A percentile compares a stretch with the other conserved stretches of the same genome.
These are phyloP conservation scores for Acleris sparsana DNA, from an alignment of 2,888 invertebrate species.

Conservation along the genomic window DNA sequence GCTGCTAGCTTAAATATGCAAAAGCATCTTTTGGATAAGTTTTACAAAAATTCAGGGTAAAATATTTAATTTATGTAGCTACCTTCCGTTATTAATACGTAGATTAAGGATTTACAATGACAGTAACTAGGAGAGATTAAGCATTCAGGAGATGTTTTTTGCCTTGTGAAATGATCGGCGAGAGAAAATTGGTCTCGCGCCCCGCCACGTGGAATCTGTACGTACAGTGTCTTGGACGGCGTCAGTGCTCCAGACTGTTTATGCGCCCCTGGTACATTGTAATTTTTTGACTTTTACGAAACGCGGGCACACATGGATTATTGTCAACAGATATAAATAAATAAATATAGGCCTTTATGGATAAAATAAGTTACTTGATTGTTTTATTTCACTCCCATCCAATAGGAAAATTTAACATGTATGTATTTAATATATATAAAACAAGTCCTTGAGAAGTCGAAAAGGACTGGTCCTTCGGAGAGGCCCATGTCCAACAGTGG, in stretches of 20 bases:
- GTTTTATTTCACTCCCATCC: slow-evolving; percentile 34
- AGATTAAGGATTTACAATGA: slow-evolving; percentile 7
- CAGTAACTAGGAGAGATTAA: slow-evolving; percentile 4
- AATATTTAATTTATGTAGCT: slow-evolving; percentile 12
- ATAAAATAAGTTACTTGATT: slow-evolving; percentile 56
- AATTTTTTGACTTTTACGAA: slow-evolving; percentile 42
- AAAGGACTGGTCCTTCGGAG: too few species aligned
- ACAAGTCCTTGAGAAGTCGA: too few species aligned
- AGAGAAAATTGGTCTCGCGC: slow-evolving; percentile 1
- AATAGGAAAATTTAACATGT: not conserved
- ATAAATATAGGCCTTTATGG: slow-evolving; percentile 76
- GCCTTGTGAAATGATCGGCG: slow-evolving; percentile 2
- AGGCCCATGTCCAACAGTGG: too few species aligned
- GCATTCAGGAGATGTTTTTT: not conserved
- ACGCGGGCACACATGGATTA: slow-evolving; percentile 54
- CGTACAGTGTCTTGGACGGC: slow-evolving; percentile 13
- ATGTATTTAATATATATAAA: too few species aligned
- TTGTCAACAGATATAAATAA: slow-evolving; percentile 66
- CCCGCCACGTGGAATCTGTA: not conserved
- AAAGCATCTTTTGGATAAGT: not conserved
- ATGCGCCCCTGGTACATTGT: slow-evolving; percentile 40
- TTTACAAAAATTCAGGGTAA: slow-evolving; percentile 19
- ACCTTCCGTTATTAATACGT: slow-evolving; percentile 4
- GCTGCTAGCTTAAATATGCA: not conserved
- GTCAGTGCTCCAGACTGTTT: slow-evolving; percentile 32